Evolutionary conservation across 2,113 vertebrate genomes (phyloP).

Genomic region (Dolichallabes microphthalmus): DNA sequence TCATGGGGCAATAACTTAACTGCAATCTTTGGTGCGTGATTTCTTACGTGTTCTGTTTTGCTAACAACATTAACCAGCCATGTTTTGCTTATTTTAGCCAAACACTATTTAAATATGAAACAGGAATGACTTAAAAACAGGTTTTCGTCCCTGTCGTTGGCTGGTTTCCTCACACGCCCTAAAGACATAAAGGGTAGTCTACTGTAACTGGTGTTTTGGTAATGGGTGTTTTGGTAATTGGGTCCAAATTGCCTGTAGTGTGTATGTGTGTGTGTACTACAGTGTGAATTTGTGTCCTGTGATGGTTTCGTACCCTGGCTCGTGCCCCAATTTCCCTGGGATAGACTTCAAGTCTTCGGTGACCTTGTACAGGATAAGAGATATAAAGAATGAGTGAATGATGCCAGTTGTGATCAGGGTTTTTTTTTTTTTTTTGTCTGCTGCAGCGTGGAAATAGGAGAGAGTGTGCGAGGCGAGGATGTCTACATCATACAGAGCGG

Average conservation of each 20-base stretch:
- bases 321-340: too few relatives aligned
- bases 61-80: neutral
- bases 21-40: neutral
- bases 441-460: constrained; percentile 77
- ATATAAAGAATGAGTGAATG: too few relatives aligned
- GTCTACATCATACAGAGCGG: constrained; percentile 81
- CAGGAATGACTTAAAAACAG: neutral
- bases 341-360: too few relatives aligned
- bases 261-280: too few relatives aligned
- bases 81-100: neutral
- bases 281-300: too few relatives aligned
- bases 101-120: neutral
- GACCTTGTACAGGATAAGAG: too few relatives aligned
- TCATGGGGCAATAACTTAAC: neutral
- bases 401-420: neutral
- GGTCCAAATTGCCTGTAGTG: too few relatives aligned
- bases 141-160: neutral
- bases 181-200: too few relatives aligned
- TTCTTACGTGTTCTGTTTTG: neutral
- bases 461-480: constrained; percentile 78
- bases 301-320: too few relatives aligned
- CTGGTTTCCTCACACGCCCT: too few relatives aligned
- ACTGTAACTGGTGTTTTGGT: too few relatives aligned
- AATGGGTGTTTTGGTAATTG: too few relatives aligned
- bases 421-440: constrained; percentile 22